phyloP scores from a whole-genome alignment of 2,888 invertebrate species.

The Mimas tiliae region DNA sequence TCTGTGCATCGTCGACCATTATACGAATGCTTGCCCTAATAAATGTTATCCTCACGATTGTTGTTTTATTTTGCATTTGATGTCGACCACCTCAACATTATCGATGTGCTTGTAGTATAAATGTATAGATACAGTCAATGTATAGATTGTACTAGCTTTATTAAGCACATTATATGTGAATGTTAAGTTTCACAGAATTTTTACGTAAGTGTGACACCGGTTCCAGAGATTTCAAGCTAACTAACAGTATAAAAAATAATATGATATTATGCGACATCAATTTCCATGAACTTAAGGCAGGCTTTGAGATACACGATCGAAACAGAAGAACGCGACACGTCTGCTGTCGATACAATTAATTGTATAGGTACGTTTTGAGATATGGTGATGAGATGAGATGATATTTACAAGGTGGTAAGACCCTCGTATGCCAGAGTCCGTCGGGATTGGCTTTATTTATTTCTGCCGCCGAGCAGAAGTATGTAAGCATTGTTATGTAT shows the following conservation, averaged over 20 bases:
- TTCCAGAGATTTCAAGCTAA: conserved; percentile 14
- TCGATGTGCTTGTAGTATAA: conserved; percentile 40
- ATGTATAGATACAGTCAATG: conserved; percentile 43
- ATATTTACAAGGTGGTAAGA: too few relatives aligned
- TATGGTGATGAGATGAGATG: too few relatives aligned
- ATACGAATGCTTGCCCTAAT: conserved; percentile 66
- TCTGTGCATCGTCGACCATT: conserved; percentile 54
- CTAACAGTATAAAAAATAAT: background rate
- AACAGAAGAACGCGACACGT: too few relatives aligned
- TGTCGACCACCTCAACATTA: conserved; percentile 37
- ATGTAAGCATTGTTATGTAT: too few relatives aligned
- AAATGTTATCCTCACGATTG: conserved; percentile 73
- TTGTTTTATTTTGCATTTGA: conserved; percentile 79
- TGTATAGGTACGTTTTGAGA: too few relatives aligned
- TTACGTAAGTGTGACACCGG: conserved; percentile 35
- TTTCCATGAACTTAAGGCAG: background rate
- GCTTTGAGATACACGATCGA: too few relatives aligned
- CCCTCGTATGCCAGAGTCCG: too few relatives aligned
- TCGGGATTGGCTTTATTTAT: too few relatives aligned
- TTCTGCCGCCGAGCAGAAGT: too few relatives aligned
- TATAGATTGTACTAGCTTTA: conserved; percentile 21
- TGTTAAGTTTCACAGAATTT: conserved; percentile 34
- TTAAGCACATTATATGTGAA: conserved; percentile 35
- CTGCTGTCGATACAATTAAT: too few relatives aligned
- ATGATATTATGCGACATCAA: background rate